Percentiles rank a stretch among this genome's conserved stretches.
Evolutionary conservation across 2,888 invertebrate genomes (phyloP).

Genomic region (Allolobophora icterica): DNA sequence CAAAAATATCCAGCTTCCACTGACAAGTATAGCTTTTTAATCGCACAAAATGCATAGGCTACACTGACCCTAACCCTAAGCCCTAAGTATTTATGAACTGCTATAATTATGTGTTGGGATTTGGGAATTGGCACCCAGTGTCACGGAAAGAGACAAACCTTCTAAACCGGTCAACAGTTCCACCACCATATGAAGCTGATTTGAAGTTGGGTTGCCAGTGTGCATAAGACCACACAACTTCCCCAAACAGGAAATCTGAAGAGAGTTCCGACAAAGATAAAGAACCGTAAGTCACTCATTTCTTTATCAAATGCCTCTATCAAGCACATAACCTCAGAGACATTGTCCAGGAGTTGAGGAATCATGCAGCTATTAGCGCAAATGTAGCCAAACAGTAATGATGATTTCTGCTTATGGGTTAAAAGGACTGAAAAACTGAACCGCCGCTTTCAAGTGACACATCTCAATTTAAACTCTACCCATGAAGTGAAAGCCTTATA

Average conservation of each 20-base stretch:
- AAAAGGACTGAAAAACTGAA: no score
- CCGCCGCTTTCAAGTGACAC: not conserved
- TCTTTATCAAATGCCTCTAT: not conserved
- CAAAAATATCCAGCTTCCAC: no score
- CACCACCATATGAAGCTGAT: conserved; percentile 87
- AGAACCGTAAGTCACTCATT: not conserved
- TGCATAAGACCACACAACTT: conserved; percentile 89
- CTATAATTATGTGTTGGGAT: no score
- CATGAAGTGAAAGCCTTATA: not conserved
- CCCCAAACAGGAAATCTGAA: conserved; percentile 81
- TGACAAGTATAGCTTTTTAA: no score
- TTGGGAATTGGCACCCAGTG: no score
- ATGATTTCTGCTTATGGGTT: not conserved
- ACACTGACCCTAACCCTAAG: no score
- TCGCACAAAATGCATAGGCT: no score
- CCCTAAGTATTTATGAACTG: no score
- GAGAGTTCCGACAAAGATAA: not conserved
- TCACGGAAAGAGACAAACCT: conserved; percentile 31
- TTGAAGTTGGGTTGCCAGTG: conserved; percentile 77
- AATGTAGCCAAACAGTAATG: not conserved
- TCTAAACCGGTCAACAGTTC: conserved; percentile 86
- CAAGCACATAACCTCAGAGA: not conserved
- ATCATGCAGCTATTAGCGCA: not conserved
- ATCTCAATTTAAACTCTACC: not conserved
- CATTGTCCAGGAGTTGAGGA: not conserved